Conservation (phyloP, 2,113 vertebrate species). For the Pygoscelis antarcticus region DNA sequence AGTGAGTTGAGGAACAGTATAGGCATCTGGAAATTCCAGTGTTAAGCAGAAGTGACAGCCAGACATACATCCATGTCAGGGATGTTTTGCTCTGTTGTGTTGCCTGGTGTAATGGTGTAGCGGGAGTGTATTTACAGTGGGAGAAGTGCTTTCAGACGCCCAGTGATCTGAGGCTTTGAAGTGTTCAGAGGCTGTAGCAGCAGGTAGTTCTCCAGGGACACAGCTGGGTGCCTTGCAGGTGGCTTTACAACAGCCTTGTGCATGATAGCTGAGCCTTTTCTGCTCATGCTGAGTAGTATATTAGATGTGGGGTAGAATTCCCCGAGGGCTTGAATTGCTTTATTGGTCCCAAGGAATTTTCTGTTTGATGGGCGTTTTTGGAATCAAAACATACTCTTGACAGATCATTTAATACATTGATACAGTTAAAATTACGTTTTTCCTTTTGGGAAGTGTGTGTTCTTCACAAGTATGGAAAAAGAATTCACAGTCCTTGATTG, state of each 20-base stretch:
- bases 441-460: background rate
- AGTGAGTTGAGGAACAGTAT: background rate
- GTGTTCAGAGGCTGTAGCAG: slow-evolving; percentile 33
- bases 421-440: background rate
- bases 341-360: background rate
- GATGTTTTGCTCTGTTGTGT: slow-evolving; percentile 20
- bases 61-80: background rate
- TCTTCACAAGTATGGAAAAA: background rate
- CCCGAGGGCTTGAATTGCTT: background rate
- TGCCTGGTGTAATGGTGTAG: background rate
- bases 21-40: background rate
- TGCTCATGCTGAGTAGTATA: background rate
- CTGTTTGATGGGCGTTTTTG: background rate
- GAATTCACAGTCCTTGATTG: background rate
- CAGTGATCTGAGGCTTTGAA: slow-evolving; percentile 17
- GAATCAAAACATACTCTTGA: background rate
- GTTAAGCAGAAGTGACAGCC: slow-evolving; percentile 15
- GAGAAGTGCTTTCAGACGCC: background rate
- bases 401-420: slow-evolving; percentile 35
- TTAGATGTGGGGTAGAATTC: slow-evolving; percentile 16
- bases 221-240: slow-evolving; percentile 46
- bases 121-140: background rate
- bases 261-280: background rate
- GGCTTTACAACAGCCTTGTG: slow-evolving; percentile 6
- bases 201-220: background rate